A percentile compares a stretch with the other conserved stretches of the same genome.
Conservation (phyloP, 2,888 invertebrate species). For the Boloria selene region DNA sequence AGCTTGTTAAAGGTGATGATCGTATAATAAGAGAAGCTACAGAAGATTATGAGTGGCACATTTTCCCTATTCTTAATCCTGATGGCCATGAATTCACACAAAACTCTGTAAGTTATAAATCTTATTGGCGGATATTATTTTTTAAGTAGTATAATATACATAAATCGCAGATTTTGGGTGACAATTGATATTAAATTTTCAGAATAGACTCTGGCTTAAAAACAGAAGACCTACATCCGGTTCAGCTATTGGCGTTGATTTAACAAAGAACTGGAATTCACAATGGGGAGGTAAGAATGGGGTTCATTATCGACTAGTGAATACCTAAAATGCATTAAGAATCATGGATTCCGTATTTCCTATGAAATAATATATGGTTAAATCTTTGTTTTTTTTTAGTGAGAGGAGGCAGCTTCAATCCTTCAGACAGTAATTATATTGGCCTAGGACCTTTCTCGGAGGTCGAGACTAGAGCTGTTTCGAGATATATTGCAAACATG, state of each 20-base stretch:
- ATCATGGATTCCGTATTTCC: too few species aligned
- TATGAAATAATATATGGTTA: neutral
- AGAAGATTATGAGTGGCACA: constrained; percentile 86
- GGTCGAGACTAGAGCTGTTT: constrained; percentile 73
- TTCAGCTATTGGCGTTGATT: constrained; percentile 81
- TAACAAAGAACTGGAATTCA: constrained; percentile 85
- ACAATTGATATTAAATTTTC: constrained; percentile 34
- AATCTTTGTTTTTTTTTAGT: constrained; percentile 49
- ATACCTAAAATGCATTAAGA: too few species aligned
- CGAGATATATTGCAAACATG: constrained; percentile 69
- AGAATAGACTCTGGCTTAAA: constrained; percentile 85
- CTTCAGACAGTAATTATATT: constrained; percentile 69
- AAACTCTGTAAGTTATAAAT: constrained; percentile 64
- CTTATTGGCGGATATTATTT: neutral
- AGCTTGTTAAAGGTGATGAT: constrained; percentile 82
- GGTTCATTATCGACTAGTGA: too few species aligned
- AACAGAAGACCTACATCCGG: constrained; percentile 75
- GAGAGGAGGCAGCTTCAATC: constrained; percentile 69
- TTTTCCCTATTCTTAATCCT: constrained; percentile 88
- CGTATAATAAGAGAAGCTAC: constrained; percentile 72
- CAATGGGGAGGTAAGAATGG: constrained; percentile 79
- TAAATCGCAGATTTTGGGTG: neutral
- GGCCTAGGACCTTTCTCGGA: constrained; percentile 83
- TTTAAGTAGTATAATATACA: constrained; percentile 13
- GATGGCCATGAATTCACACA: constrained; percentile 89